phyloP scores from a whole-genome alignment of 2,888 invertebrate genomes.

The Idaea aversata region DNA sequence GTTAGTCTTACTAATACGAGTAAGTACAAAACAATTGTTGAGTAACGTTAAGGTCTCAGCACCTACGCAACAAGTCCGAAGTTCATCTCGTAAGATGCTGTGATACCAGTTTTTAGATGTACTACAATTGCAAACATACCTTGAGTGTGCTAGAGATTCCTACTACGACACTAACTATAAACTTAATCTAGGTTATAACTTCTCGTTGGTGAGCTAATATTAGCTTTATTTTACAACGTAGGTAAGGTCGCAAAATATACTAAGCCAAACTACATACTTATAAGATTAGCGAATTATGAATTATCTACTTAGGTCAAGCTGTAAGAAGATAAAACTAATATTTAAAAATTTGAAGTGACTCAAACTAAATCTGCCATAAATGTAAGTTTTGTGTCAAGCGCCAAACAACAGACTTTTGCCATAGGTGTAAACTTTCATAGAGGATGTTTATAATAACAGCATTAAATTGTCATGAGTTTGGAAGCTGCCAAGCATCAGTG shows the following conservation, averaged over 20 bases:
- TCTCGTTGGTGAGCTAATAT: background rate
- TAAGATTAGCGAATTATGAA: background rate
- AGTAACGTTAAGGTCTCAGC: slow-evolving; percentile 14
- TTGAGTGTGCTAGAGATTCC: background rate
- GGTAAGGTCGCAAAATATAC: background rate
- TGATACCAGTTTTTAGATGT: slow-evolving; percentile 26
- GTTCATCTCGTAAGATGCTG: slow-evolving; percentile 25
- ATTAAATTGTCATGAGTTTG: no score
- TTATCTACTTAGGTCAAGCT: background rate
- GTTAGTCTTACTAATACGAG: background rate
- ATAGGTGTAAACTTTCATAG: no score
- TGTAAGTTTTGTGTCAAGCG: background rate
- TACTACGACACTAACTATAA: background rate
- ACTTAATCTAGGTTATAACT: background rate
- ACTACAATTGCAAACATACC: background rate
- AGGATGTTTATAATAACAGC: no score
- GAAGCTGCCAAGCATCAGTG: no score
- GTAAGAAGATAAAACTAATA: background rate
- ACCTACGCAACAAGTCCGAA: slow-evolving; percentile 23
- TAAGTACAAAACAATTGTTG: background rate
- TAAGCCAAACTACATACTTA: background rate
- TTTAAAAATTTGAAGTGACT: background rate
- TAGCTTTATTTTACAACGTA: background rate
- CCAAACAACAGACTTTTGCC: no score
- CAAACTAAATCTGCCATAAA: background rate